Percentiles rank a stretch among this genome's conserved stretches.
Evolutionary conservation across 37 sponge, comb jelly and placozoan species (phyloP).

Genomic region (Beroe ovata): DNA sequence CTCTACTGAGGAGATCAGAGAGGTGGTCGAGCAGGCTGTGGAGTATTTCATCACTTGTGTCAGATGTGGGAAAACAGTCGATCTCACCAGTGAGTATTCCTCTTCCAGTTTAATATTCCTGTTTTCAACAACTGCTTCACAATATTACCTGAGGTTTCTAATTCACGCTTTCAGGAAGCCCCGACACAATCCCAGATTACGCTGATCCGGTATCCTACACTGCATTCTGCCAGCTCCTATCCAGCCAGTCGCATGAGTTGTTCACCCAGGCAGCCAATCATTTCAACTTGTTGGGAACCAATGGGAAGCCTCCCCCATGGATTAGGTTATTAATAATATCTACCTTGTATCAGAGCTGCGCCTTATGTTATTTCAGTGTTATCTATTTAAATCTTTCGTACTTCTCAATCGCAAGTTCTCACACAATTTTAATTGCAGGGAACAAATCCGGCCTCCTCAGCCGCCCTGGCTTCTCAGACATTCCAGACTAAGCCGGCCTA

Average conservation of each 20-base stretch:
- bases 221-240: conserved; percentile 7
- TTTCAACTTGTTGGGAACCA: conserved; percentile 7
- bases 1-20: not conserved
- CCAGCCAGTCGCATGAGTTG: conserved; percentile 15
- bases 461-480: conserved; percentile 42
- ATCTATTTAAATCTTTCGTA: not conserved
- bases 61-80: conserved; percentile 32
- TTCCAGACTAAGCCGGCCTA: not conserved
- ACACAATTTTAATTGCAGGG: conserved; percentile 6
- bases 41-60: conserved; percentile 19
- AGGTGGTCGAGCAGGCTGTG: not conserved
- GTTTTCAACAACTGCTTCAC: too few species aligned
- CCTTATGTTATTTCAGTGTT: too few species aligned
- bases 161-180: not conserved
- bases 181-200: conserved; percentile 22
- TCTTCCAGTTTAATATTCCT: too few species aligned
- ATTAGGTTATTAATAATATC: too few species aligned
- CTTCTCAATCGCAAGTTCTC: too few species aligned
- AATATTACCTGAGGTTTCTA: too few species aligned
- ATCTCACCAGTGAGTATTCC: conserved; percentile 7
- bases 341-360: too few species aligned
- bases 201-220: conserved; percentile 29
- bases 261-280: conserved; percentile 16
- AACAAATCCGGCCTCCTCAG: conserved; percentile 8
- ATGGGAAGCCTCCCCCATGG: conserved; percentile 32